These are phyloP conservation scores for Busseola fusca DNA, from an alignment of 2,888 invertebrate species.

Conservation along the genomic window DNA sequence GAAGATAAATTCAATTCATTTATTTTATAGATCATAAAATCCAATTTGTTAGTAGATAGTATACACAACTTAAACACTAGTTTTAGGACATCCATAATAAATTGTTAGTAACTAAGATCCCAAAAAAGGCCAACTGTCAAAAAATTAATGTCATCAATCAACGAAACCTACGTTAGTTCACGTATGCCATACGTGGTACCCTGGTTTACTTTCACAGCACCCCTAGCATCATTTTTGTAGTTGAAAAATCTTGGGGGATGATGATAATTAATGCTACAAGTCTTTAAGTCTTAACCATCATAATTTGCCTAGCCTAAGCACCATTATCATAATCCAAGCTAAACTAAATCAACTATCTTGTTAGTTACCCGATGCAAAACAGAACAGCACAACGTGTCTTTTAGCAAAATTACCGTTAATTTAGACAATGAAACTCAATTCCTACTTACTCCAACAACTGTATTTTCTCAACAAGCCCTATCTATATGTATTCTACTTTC, in stretches of 20 bases:
- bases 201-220: background rate
- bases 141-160: background rate
- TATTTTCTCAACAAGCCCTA: constrained; percentile 39
- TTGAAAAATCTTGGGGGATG: background rate
- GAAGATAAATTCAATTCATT: too few species aligned
- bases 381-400: constrained; percentile 2
- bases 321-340: background rate
- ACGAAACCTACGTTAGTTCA: background rate
- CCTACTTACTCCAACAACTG: constrained; percentile 43
- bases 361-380: constrained; percentile 1
- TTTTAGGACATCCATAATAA: too few species aligned
- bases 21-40: too few species aligned
- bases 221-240: background rate
- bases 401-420: constrained; percentile 33
- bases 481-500: constrained; percentile 40
- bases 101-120: too few species aligned
- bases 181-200: background rate
- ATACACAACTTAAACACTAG: too few species aligned
- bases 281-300: background rate
- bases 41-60: too few species aligned
- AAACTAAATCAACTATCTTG: background rate
- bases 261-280: background rate
- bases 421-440: constrained; percentile 44
- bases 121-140: background rate
- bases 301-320: background rate